Base-by-base conservation (phyloP, 2,113 vertebrate species). In the Pipa parva region DNA sequence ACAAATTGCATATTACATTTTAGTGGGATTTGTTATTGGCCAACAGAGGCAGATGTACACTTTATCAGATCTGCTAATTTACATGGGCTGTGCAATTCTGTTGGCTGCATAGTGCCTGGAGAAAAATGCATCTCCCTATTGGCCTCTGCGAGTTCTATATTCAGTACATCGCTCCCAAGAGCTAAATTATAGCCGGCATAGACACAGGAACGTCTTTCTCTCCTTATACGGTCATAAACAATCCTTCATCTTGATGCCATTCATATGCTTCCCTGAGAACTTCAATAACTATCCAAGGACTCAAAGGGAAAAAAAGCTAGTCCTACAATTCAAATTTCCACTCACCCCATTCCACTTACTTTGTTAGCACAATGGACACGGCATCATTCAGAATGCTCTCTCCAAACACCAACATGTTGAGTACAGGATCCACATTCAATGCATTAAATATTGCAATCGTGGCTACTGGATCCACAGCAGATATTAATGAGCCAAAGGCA, bases 381-480 rank as follows among this genome's bases (percentile, higher is more conserved):
- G 96, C 96, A 13, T 99, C 97, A 11, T 99, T 99, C 71, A 99
- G 92, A 76, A 99, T 99, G 75, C 96, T 99, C 78, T 99, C 97
- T 22, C 97, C 96, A 66, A 99, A 99, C 71, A 99, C 97, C 84
- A 99, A 72, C 97, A 99, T 99, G 81, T 99, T 96, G 48, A 99
- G 93, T 48, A 99, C 97, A 0, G 97, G 97, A 83, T 99, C 96
- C 75, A 99, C 93, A 1, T 97, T 97, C 31, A 99, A 93, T 1
- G 97, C 97, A 13, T 97, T 99, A 80, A 99, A 99, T 82, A 99
- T 99, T 27, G 97, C 97, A 48, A 99, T 99, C 28, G 97, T 99
- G 25, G 97, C 97, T 39, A 99, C 97, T 0, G 97, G 97, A 59
- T 99, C 97, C 26, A 99, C 97, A 0, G 97, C 97, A 11, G 96